Conservation (phyloP, 2,113 vertebrate species). For the Paradoxurus hermaphroditus region DNA sequence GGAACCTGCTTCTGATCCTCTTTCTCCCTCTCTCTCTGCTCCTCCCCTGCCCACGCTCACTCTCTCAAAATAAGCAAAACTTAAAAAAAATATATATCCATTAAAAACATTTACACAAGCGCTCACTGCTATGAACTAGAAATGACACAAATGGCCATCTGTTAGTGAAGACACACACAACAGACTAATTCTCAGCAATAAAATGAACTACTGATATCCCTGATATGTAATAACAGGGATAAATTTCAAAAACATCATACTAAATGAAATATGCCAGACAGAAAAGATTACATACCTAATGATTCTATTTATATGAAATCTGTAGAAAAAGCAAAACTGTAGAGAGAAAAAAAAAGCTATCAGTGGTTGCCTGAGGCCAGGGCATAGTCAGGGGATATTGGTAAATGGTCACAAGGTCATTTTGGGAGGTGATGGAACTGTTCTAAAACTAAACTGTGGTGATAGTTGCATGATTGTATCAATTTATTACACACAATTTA, state of each 20-base stretch:
- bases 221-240: not conserved
- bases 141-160: not conserved
- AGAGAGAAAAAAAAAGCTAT: not conserved
- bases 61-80: too few relatives aligned
- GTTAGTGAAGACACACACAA: not conserved
- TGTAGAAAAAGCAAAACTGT: not conserved
- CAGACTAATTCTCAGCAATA: not conserved
- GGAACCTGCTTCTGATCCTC: too few relatives aligned
- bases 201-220: not conserved
- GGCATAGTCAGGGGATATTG: not conserved
- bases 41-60: too few relatives aligned
- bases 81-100: not conserved
- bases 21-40: too few relatives aligned
- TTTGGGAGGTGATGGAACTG: not conserved
- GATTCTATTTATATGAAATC: not conserved
- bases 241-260: not conserved
- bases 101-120: not conserved
- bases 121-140: not conserved
- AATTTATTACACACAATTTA: not conserved
- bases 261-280: not conserved
- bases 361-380: not conserved
- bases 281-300: not conserved
- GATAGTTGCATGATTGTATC: not conserved
- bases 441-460: not conserved
- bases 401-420: not conserved